These are phyloP conservation scores for Tortricodes alternella DNA, from an alignment of 2,888 invertebrate species.

Conservation along the genomic window DNA sequence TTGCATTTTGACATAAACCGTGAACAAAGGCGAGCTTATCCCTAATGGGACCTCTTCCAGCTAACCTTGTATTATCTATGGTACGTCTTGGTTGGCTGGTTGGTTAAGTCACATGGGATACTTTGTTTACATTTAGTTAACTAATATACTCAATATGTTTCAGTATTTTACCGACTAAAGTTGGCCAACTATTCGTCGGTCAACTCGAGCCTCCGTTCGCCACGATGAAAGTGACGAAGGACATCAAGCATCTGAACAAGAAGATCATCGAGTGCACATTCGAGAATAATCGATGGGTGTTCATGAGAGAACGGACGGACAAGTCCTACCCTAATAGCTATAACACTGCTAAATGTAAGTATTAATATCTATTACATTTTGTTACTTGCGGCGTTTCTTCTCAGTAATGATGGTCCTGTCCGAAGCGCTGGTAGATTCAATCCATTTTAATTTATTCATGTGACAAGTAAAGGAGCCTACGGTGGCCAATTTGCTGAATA, in stretches of 20 bases:
- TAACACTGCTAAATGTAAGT: slow-evolving; percentile 90
- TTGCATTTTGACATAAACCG: too few relatives aligned
- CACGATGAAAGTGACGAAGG: slow-evolving; percentile 90
- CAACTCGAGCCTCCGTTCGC: slow-evolving; percentile 86
- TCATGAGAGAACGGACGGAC: slow-evolving; percentile 97
- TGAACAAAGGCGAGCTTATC: too few relatives aligned
- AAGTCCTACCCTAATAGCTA: slow-evolving; percentile 97
- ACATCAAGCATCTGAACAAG: slow-evolving; percentile 89
- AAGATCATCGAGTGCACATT: slow-evolving; percentile 98
- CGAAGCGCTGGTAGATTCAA: too few relatives aligned
- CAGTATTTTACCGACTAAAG: slow-evolving; percentile 86
- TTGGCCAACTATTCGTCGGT: slow-evolving; percentile 91
- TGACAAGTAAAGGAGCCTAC: too few relatives aligned
- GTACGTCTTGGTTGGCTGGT: too few relatives aligned
- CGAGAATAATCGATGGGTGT: slow-evolving; percentile 92
- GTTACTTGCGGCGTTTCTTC: background rate
- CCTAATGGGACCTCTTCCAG: too few relatives aligned
- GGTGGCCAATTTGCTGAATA: too few relatives aligned
- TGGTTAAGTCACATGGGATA: too few relatives aligned
- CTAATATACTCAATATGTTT: too few relatives aligned
- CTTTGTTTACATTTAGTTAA: background rate
- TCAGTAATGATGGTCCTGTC: too few relatives aligned
- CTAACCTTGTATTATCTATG: too few relatives aligned
- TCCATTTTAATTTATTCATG: too few relatives aligned
- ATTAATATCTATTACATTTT: background rate